A percentile compares a stretch with the other conserved stretches of the same genome.
phyloP scores from a whole-genome alignment of 2,888 invertebrate species.

The Diplazon laetatorius region DNA sequence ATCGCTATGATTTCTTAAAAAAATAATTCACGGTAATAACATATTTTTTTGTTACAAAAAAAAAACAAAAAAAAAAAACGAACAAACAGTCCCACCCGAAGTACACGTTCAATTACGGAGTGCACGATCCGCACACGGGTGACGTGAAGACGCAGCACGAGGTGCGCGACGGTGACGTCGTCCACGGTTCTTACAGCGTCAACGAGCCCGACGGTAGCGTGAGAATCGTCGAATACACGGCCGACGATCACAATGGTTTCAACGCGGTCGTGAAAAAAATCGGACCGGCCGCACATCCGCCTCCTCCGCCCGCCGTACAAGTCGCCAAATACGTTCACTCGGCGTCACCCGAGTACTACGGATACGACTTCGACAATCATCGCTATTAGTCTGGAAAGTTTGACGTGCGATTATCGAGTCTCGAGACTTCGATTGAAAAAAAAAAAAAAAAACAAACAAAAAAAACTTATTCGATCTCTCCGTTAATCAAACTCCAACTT shows the following conservation, averaged over 20 bases:
- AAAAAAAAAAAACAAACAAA: constrained; percentile 7
- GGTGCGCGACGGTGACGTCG: constrained; percentile 80
- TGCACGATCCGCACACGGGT: constrained; percentile 80
- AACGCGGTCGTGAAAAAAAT: constrained; percentile 81
- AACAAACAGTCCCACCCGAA: constrained; percentile 78
- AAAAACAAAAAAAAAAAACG: too few relatives aligned
- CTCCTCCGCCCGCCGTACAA: constrained; percentile 74
- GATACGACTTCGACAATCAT: constrained; percentile 75
- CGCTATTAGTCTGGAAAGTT: constrained; percentile 65
- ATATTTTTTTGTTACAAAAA: not conserved
- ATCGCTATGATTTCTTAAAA: too few relatives aligned
- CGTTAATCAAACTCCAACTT: too few relatives aligned
- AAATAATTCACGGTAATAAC: not conserved
- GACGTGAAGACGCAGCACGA: constrained; percentile 81
- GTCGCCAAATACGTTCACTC: constrained; percentile 74
- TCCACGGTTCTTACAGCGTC: constrained; percentile 80
- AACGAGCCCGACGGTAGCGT: constrained; percentile 81
- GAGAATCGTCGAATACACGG: constrained; percentile 80
- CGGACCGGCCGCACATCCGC: constrained; percentile 77
- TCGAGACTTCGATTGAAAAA: constrained; percentile 25
- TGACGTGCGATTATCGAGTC: constrained; percentile 24
- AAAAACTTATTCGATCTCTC: constrained; percentile 13
- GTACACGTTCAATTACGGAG: constrained; percentile 80
- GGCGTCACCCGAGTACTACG: constrained; percentile 73
- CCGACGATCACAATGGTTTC: constrained; percentile 80